Evolutionary conservation across 2,797 vertebrate species (phyloP).

Genomic region (Enteromius viviparus): DNA sequence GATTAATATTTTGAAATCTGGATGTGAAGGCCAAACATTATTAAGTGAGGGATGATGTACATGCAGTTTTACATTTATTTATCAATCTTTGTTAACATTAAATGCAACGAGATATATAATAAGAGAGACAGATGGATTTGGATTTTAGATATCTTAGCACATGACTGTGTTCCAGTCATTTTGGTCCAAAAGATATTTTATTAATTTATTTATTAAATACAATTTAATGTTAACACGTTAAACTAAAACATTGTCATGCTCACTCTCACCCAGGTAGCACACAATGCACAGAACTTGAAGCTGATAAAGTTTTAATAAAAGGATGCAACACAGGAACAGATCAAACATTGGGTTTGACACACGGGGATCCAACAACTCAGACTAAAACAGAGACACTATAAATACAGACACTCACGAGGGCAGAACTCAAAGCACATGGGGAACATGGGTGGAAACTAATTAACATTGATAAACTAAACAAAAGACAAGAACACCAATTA

Average conservation of each 20-base stretch:
- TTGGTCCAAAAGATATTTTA: neutral
- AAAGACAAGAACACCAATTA: too few species aligned
- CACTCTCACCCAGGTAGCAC: too few species aligned
- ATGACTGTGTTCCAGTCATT: neutral
- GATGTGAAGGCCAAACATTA: neutral
- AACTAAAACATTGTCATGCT: neutral
- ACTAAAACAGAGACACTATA: too few species aligned
- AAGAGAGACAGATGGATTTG: neutral
- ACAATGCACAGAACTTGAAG: too few species aligned
- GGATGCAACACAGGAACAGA: too few species aligned
- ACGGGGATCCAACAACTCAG: too few species aligned
- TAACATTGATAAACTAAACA: too few species aligned
- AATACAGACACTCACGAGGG: too few species aligned
- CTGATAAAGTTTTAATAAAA: too few species aligned
- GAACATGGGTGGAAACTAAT: too few species aligned
- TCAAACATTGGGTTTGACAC: too few species aligned
- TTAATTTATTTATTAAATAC: neutral
- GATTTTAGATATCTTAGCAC: neutral
- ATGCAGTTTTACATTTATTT: neutral
- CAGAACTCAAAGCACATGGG: too few species aligned
- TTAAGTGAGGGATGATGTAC: neutral
- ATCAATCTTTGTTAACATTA: neutral
- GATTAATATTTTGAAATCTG: neutral
- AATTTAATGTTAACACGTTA: neutral
- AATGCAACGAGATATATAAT: neutral